These are phyloP conservation scores for Hydroisotoma schaefferi DNA, from an alignment of 2,888 invertebrate species.

Conservation along the genomic window DNA sequence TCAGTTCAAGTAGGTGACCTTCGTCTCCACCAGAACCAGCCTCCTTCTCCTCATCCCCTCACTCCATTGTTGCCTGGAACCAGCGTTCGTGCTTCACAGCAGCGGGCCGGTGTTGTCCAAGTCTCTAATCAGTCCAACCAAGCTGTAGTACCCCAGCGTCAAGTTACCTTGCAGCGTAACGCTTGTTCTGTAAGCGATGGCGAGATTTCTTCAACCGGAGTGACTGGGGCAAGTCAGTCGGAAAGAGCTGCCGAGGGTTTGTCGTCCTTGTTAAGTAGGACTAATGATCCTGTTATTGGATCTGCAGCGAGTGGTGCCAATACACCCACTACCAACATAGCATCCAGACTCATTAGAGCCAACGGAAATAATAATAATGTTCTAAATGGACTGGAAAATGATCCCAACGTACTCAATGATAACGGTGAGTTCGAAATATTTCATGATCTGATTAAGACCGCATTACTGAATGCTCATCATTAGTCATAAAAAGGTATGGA, in stretches of 20 bases:
- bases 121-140: neutral
- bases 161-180: neutral
- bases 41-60: neutral
- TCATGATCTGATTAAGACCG: neutral
- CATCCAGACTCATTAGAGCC: neutral
- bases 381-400: neutral
- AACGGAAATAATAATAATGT: neutral
- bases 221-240: neutral
- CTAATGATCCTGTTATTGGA: conserved; percentile 5
- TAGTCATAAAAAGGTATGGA: neutral
- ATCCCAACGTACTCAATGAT: neutral
- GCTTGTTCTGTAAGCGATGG: neutral
- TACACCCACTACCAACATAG: neutral
- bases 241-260: conserved; percentile 2
- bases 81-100: conserved; percentile 1
- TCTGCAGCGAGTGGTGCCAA: neutral
- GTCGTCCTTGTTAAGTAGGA: neutral
- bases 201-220: neutral
- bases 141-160: neutral
- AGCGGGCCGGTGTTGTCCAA: conserved; percentile 5
- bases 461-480: no score
- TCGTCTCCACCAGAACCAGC: no score
- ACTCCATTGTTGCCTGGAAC: no score
- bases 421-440: neutral
- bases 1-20: no score